These are phyloP conservation scores for Melinaea menophilus DNA, from an alignment of 2,888 invertebrate genomes.

Conservation along the genomic window DNA sequence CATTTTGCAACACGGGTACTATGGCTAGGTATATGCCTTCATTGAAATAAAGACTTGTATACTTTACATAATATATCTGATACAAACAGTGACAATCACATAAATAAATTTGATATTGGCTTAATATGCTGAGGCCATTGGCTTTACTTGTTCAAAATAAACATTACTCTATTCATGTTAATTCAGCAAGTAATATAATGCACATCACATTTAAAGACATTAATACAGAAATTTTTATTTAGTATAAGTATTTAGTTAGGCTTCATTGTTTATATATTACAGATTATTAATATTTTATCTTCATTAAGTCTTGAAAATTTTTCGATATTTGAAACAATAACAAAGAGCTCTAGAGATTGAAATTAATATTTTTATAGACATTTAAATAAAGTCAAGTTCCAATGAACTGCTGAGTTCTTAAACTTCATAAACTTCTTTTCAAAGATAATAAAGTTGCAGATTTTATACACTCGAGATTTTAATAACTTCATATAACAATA, in stretches of 20 bases:
- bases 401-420: background rate
- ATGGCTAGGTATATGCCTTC: no score
- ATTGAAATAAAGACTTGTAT: no score
- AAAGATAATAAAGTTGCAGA: background rate
- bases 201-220: no score
- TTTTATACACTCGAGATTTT: background rate
- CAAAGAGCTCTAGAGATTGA: constrained; percentile 1
- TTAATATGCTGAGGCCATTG: no score
- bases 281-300: background rate
- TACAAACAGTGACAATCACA: no score
- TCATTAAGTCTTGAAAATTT: background rate
- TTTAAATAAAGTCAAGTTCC: background rate
- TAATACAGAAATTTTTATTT: background rate
- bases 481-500: background rate
- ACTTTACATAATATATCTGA: no score
- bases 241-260: background rate
- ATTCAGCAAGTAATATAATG: no score
- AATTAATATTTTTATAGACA: background rate
- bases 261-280: background rate
- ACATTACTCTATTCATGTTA: no score
- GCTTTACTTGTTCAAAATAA: no score
- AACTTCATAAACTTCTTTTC: background rate
- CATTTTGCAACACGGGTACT: no score
- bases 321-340: background rate
- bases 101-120: no score